Base-by-base conservation (phyloP, 2,888 invertebrate species). In the Pachliopta kotzebuea region DNA sequence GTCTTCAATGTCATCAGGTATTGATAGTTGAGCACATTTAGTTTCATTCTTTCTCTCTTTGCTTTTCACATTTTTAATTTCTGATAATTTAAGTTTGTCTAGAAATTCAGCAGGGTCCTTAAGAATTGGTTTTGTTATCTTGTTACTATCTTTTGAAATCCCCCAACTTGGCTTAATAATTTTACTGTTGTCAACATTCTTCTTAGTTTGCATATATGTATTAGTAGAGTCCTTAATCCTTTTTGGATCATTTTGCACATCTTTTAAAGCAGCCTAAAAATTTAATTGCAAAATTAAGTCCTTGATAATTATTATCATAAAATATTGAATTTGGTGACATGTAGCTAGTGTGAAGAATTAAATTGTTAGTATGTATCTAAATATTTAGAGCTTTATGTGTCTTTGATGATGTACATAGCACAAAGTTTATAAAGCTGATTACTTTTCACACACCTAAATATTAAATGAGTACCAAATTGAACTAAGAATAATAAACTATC, bases 1-100 rank as follows among this genome's bases (percentile, higher is more conserved):
- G 74, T 96, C 94, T 73, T 94, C 94, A 69, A 95, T 91, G 62
- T 89, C 86, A 55, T 76, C 71, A 0, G 92, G 89, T 45, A 92
- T 75, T 59, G 71, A n/a, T 14, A 37, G 9, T 54, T 56, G 49
- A 21, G 50, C 24, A 57, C 23, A 63, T 21, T 54, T 67, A 55
- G 72, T 18, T 23, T 7, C 71, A 9, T 75, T 60, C 61, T 72
- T 75, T 37, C 58, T 70, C 18, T 71, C 70, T 52, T 74, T 67
- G 67, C 66, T 72, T n/a, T 63, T 21, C 53, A 56, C 50, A 31
- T 21, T 67, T 66, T 59, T 53, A 20, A 63, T 66, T 62, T 85
- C 85, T 45, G 59, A 76, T 58, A 88, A 69, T 63, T 83, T 86
- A 8, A 89, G 68, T 69, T 85, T 89, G n/a, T 81, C 81, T 6